Evolutionary conservation across 2,113 vertebrate species (phyloP).

Genomic region (Ochotona curzoniae): DNA sequence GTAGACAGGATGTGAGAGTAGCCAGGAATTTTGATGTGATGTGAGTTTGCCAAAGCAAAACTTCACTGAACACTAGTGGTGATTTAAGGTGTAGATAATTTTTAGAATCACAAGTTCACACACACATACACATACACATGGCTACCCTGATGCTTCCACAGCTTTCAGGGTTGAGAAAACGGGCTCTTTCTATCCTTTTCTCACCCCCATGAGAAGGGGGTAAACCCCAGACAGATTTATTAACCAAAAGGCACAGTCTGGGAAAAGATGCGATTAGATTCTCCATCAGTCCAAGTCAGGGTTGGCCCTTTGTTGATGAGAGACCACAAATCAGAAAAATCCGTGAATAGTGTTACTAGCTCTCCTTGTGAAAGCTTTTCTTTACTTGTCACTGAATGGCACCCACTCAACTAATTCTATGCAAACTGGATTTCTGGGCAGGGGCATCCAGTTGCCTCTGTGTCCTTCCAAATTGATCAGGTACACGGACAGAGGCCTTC

Average conservation of each 20-base stretch:
- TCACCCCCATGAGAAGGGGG: neutral
- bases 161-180: neutral
- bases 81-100: neutral
- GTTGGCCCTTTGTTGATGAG: neutral
- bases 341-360: neutral
- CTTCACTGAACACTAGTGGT: neutral
- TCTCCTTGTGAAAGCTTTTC: slow-evolving; percentile 35
- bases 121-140: neutral
- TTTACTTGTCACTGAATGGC: neutral
- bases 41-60: neutral
- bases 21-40: neutral
- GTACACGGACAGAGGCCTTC: neutral
- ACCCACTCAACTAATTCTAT: slow-evolving; percentile 51
- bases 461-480: neutral
- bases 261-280: slow-evolving; percentile 35
- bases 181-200: neutral
- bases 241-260: slow-evolving; percentile 44
- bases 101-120: neutral
- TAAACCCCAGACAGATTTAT: neutral
- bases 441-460: neutral
- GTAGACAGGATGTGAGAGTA: neutral
- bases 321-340: neutral
- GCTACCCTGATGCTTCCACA: neutral
- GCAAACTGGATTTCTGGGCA: slow-evolving; percentile 43
- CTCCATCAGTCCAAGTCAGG: neutral